These are phyloP conservation scores for Drosophila sucinea DNA, from an alignment of 1,140 invertebrate genomes.

Conservation along the genomic window DNA sequence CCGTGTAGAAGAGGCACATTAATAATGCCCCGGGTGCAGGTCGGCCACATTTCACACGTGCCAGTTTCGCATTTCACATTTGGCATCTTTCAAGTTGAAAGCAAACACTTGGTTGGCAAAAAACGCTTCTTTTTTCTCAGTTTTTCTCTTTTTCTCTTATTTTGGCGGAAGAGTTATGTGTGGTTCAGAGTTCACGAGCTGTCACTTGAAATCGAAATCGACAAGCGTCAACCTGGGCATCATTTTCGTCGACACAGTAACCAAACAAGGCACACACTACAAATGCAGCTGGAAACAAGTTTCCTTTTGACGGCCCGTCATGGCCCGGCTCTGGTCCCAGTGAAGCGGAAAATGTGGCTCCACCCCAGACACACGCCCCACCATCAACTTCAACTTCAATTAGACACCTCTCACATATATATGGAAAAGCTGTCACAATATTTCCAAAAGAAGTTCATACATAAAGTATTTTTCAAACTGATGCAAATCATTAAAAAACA, in stretches of 20 bases:
- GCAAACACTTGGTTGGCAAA: conserved; percentile 26
- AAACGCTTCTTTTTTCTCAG: conserved; percentile 28
- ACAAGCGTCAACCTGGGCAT: conserved; percentile 12
- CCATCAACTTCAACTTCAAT: conserved; percentile 38
- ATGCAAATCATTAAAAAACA: conserved; percentile 44
- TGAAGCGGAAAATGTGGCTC: conserved; percentile 41
- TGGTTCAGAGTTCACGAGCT: conserved; percentile 34
- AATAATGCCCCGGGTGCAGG: conserved; percentile 21
- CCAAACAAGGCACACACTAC: conserved; percentile 17
- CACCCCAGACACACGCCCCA: conserved; percentile 11
- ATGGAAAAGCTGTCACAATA: background rate
- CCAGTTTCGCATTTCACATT: conserved; percentile 26
- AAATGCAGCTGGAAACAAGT: conserved; percentile 35
- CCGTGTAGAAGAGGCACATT: conserved; percentile 39
- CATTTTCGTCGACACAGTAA: conserved; percentile 31
- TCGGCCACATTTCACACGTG: conserved; percentile 37
- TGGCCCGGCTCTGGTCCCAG: too few relatives aligned
- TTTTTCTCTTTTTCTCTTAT: background rate
- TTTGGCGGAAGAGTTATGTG: conserved; percentile 40
- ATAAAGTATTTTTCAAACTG: conserved; percentile 67
- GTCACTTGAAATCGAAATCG: conserved; percentile 7
- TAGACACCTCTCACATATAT: conserved; percentile 29
- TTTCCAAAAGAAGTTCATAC: conserved; percentile 34
- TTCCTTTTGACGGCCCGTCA: conserved; percentile 19
- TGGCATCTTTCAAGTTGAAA: conserved; percentile 44